Percentiles rank a stretch among this genome's conserved stretches.
Conservation (phyloP, 2,113 vertebrate genomes). For the Pelecanus crispus region DNA sequence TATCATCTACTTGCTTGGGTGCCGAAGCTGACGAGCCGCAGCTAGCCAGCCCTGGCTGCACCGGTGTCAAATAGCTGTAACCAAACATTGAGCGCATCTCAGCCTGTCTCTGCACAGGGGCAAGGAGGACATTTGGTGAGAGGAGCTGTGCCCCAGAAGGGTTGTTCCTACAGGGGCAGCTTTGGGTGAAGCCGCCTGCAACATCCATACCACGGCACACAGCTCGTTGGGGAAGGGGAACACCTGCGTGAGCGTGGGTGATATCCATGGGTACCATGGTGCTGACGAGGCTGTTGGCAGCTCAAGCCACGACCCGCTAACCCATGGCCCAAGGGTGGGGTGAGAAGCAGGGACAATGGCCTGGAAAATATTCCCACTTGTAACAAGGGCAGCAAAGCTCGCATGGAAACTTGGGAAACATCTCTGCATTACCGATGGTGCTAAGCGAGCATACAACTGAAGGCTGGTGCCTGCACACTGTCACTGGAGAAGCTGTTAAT, state of each 20-base stretch:
- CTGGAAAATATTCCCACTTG: not conserved
- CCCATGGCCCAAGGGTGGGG: not conserved
- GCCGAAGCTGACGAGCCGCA: accelerated
- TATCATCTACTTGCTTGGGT: not conserved
- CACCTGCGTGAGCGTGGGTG: accelerated
- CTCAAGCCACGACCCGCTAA: not conserved
- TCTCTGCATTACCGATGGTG: not conserved
- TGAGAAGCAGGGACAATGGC: not conserved
- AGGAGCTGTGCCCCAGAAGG: not conserved
- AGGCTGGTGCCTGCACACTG: not conserved
- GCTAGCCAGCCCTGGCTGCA: not conserved
- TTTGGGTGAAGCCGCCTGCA: not conserved
- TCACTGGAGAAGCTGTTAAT: not conserved
- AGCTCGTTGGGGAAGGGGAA: not conserved
- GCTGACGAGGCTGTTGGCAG: not conserved
- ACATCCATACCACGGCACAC: not conserved
- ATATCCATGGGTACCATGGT: accelerated
- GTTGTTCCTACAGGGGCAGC: not conserved
- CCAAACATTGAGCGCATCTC: not conserved
- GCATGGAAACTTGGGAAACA: not conserved
- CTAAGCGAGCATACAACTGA: not conserved
- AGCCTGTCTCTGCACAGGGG: accelerated
- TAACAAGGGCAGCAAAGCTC: not conserved
- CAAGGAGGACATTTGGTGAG: not conserved
- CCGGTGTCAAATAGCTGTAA: not conserved